Evolutionary conservation across 1,140 invertebrate genomes (phyloP), one percentile per base, ranked within the genome.

Genomic region (Drosophila equinoxialis): DNA sequence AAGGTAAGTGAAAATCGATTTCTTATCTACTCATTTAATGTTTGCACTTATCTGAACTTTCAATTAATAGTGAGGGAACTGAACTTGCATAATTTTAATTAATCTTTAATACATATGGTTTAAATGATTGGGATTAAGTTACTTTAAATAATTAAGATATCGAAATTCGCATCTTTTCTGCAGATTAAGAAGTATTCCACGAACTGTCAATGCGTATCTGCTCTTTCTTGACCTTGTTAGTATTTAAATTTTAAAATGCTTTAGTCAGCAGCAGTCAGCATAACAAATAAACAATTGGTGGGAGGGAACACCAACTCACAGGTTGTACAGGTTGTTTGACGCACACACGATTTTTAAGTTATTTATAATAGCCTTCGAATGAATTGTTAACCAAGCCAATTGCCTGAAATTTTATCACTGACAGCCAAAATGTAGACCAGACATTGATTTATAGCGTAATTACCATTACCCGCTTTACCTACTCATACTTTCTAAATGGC

Each of bases 361-460:
- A 82, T 82, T 77, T 73, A 76, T 77, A 84, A 71, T 61, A 55
- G 73, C 60, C 51, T 37, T 69, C 60, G 65, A 63, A 74, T 79
- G 65, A 57, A 74, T 70, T 74, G 69, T 66, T 65, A 72, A 64
- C 41, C 61, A 42, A 37, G 64, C 55, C 66, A 75, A 79, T 68
- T 60, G 41, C 45, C 11, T 71, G 62, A 65, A 62, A 72, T 65
- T 60, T 37, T 61, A 79, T 67, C 66, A 64, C 83, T 77, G 84
- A 79, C 79, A 64, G 61, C 68, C 74, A 71, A 86, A 81, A 87
- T 83, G 80, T 83, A 65, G 84, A 87, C 42, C 73, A 89, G 83
- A 77, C 84, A 77, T 83, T 86, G 83, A 86, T 89, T 86, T 87
- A 89, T 86, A 62, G 71, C 73, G 70, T 79, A 89, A 86, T 86